Percentiles rank a stretch among this genome's conserved stretches.
phyloP scores from a whole-genome alignment of 1,140 invertebrate genomes.

The Saxidomus purpurata region DNA sequence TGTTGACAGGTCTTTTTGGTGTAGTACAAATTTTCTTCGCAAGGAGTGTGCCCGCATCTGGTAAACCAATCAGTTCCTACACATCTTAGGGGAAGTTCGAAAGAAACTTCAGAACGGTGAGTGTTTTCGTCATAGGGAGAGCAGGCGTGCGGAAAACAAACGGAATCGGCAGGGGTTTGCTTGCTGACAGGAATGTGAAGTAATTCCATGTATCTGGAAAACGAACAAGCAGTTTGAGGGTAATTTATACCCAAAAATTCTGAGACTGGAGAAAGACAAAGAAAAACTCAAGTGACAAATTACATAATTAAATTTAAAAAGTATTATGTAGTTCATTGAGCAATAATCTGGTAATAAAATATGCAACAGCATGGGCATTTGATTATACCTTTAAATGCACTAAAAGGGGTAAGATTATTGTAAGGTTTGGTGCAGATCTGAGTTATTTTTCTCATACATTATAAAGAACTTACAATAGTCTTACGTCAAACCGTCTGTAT shows the following conservation, averaged over 20 bases:
- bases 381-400: too few species aligned
- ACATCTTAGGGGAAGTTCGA: slow-evolving; percentile 3
- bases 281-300: not conserved
- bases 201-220: slow-evolving; percentile 37
- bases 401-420: too few species aligned
- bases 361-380: too few species aligned
- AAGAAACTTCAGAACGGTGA: not conserved
- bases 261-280: not conserved
- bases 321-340: too few species aligned
- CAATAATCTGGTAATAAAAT: too few species aligned
- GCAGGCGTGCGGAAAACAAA: slow-evolving; percentile 59
- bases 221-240: slow-evolving; percentile 39
- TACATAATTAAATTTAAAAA: too few species aligned
- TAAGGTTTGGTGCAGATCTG: too few species aligned
- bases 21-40: slow-evolving; percentile 38
- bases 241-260: slow-evolving; percentile 50
- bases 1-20: slow-evolving; percentile 53
- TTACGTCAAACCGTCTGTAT: too few species aligned
- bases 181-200: slow-evolving; percentile 56
- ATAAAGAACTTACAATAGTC: too few species aligned
- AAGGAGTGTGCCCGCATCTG: slow-evolving; percentile 3
- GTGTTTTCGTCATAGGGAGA: slow-evolving; percentile 37
- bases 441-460: too few species aligned
- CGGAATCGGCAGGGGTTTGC: slow-evolving; percentile 16
- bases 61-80: slow-evolving; percentile 27